Percentiles rank a stretch among this genome's conserved stretches.
Conservation (phyloP, 2,888 invertebrate genomes). For the Tetragonisca angustula region DNA sequence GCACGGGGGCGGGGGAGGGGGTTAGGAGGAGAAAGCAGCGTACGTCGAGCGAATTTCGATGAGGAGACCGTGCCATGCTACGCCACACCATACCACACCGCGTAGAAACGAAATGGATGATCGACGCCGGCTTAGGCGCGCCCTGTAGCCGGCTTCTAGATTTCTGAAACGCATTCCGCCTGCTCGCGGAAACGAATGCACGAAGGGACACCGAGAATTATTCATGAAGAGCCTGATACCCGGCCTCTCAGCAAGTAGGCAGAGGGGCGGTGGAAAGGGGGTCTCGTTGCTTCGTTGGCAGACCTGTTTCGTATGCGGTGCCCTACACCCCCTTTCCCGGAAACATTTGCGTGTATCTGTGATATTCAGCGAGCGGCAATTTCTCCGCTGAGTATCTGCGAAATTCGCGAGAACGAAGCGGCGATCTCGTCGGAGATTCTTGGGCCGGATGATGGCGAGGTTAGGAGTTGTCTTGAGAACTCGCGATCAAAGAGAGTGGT, state of each 20-base stretch:
- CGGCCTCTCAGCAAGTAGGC: background rate
- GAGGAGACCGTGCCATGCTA: slow-evolving; percentile 25
- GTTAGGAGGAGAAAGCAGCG: slow-evolving; percentile 1
- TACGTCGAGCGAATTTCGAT: slow-evolving; percentile 66
- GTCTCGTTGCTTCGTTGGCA: background rate
- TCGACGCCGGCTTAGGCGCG: slow-evolving; percentile 53
- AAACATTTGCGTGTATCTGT: slow-evolving; percentile 33
- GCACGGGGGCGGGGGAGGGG: background rate
- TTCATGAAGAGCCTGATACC: slow-evolving; percentile 69
- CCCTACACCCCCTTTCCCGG: background rate
- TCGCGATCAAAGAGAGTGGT: background rate
- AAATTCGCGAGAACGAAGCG: slow-evolving; percentile 28
- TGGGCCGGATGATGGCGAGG: background rate
- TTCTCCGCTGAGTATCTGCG: slow-evolving; percentile 18
- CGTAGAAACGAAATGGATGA: slow-evolving; percentile 59
- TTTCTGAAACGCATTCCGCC: slow-evolving; percentile 69
- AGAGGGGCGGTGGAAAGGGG: background rate
- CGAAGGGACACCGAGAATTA: slow-evolving; percentile 72
- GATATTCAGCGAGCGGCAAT: slow-evolving; percentile 44
- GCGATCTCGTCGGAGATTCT: background rate
- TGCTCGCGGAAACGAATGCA: slow-evolving; percentile 60
- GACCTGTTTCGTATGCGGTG: slow-evolving; percentile 46
- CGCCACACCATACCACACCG: background rate
- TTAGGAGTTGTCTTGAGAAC: background rate
- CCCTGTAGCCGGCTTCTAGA: slow-evolving; percentile 57